A percentile compares a stretch with the other conserved stretches of the same genome.
Evolutionary conservation across 64 coral and sea anemone genomes (phyloP).

Genomic region (Hydrozoanthus tunicans): DNA sequence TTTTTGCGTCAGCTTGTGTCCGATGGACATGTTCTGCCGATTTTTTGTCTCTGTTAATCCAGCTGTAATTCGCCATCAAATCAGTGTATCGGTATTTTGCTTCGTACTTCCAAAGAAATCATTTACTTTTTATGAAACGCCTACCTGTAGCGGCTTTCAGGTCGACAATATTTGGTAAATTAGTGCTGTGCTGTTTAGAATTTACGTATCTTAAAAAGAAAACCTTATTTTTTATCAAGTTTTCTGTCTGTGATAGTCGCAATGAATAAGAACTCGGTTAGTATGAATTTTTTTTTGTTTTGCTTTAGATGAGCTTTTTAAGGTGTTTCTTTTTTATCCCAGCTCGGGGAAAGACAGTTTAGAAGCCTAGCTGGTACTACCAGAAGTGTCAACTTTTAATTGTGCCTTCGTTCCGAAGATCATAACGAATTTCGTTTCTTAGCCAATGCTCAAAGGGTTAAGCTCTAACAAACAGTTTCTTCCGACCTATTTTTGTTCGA

Average conservation of each 20-base stretch:
- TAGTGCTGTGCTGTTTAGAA: neutral
- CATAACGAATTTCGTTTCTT: neutral
- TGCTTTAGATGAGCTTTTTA: neutral
- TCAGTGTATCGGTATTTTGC: too few relatives aligned
- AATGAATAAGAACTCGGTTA: too few relatives aligned
- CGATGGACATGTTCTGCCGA: too few relatives aligned
- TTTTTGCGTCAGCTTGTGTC: too few relatives aligned
- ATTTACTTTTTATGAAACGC: neutral
- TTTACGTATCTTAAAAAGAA: neutral
- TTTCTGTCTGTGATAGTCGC: neutral
- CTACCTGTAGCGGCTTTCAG: slow-evolving; percentile 32
- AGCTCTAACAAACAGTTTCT: neutral
- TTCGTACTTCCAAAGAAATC: neutral
- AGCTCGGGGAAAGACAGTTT: neutral
- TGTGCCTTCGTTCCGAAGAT: neutral
- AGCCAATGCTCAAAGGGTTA: neutral
- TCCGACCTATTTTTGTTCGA: neutral
- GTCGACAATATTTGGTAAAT: neutral
- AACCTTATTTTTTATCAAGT: neutral
- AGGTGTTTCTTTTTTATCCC: neutral
- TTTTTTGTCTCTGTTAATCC: too few relatives aligned
- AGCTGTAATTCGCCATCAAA: too few relatives aligned
- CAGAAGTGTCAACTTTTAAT: slow-evolving; percentile 23
- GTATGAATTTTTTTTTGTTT: too few relatives aligned
- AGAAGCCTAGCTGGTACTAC: slow-evolving; percentile 23